phyloP scores from a whole-genome alignment of 1,140 invertebrate species.

The Drosophila kepulauana region DNA sequence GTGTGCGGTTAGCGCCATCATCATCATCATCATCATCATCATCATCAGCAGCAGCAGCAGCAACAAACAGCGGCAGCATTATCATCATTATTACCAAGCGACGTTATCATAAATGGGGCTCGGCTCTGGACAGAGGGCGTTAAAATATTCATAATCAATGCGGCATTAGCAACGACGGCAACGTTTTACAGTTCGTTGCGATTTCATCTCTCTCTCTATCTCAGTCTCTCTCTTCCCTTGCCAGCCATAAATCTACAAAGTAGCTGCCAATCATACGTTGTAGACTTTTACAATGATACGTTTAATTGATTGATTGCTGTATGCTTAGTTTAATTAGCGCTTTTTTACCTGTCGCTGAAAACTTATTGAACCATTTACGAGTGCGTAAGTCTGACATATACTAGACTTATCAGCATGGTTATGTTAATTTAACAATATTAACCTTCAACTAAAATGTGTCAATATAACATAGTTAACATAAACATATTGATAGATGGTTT shows the following conservation, averaged over 20 bases:
- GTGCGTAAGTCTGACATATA: too few species aligned
- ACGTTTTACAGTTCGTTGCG: slow-evolving; percentile 50
- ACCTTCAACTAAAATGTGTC: too few species aligned
- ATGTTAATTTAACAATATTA: too few species aligned
- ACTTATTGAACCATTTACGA: too few species aligned
- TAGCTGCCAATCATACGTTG: neutral
- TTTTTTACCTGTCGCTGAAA: too few species aligned
- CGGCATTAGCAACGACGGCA: slow-evolving; percentile 64
- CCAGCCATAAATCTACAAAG: neutral
- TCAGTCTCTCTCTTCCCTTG: neutral
- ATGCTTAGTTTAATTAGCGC: too few species aligned
- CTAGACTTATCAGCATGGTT: too few species aligned
- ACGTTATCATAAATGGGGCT: slow-evolving; percentile 30
- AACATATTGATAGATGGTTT: too few species aligned
- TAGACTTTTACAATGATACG: neutral
- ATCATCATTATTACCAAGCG: neutral
- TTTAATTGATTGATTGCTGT: too few species aligned
- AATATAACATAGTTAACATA: too few species aligned
- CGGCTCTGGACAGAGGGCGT: slow-evolving; percentile 24
- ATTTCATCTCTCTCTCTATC: neutral
- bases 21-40: slow-evolving; percentile 25
- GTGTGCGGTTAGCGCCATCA: slow-evolving; percentile 45
- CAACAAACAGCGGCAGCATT: neutral
- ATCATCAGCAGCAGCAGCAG: slow-evolving; percentile 31
- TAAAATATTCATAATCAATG: slow-evolving; percentile 82